Evolutionary conservation across 2,888 invertebrate genomes (phyloP), one percentile per base, ranked within the genome.

Genomic region (Drosophila helvetica): DNA sequence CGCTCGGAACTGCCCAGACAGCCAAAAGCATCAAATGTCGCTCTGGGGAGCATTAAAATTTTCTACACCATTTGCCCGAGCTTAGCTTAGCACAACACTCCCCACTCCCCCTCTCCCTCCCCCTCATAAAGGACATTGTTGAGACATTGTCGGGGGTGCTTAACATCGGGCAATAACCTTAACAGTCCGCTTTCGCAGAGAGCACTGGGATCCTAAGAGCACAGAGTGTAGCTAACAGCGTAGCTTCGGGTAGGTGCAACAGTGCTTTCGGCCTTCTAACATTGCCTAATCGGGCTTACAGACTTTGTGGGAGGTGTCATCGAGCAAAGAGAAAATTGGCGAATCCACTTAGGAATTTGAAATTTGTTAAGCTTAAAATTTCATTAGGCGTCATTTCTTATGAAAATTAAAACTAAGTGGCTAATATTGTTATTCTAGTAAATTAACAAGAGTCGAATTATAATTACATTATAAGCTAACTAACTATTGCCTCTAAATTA

Each of bases 31-130:
- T 61, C 45, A 71, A 80, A 84, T 79, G 66, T 56, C 50, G 57
- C 82, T 81, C 82, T 62, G 18, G 85, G 82, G 79, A 83, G 75
- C 84, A 83, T 81, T 77, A 79, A 79, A 86, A 84, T 81, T 75
- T 83, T 83, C 87, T 84, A 74, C 68, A 54, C 82, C 81, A 83
- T 83, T 83, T 84, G 82, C 53, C 61, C 42, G 46, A 73, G 48
- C 47, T 42, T 33, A 73, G 48, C 47, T 42, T 33, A 51, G 47
- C 43, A 51, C 33, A 52, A 60, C 43, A 22, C 22, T 12, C 50
- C 30, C 27, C 15, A 56, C 19, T 12, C 19, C 17, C 51, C 22
- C 19, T 12, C 50, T 9, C 15, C 46, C 19, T 12, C 19, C 27
- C n/a, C 18, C 27, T 27, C 33, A 12, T 18, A 27, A 18, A 51